Evolutionary conservation across 2,113 vertebrate genomes (phyloP).

Genomic region (Zootoca vivipara): DNA sequence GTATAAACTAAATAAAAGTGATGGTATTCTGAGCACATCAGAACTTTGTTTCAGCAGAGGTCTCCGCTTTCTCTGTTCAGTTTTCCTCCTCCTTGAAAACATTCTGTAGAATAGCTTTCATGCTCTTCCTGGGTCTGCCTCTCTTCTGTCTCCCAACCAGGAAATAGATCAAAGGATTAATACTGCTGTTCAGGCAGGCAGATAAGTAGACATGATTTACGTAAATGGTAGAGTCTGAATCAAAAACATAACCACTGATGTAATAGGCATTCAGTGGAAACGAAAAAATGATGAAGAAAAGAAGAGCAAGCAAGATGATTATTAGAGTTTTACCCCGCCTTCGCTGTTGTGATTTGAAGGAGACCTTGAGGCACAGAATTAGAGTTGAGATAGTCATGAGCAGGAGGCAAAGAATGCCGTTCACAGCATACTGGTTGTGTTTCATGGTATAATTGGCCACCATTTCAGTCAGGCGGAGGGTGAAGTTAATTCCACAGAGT

Average conservation of each 20-base stretch:
- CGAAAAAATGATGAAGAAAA: neutral
- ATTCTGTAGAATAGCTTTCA: neutral
- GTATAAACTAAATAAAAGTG: no score
- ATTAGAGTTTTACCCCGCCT: neutral
- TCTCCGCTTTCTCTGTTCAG: neutral
- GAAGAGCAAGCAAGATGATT: neutral
- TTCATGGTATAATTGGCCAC: accelerated
- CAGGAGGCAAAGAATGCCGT: neutral
- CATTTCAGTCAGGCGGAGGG: neutral
- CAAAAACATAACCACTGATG: no score
- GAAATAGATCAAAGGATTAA: neutral
- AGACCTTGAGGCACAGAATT: neutral
- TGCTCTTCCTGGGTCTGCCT: neutral
- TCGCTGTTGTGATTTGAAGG: neutral
- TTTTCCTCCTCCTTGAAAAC: neutral
- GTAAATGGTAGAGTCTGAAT: neutral
- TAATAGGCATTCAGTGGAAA: neutral
- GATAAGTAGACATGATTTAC: neutral
- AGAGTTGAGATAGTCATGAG: neutral
- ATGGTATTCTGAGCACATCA: neutral
- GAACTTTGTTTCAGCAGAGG: neutral
- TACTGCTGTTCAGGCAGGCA: neutral
- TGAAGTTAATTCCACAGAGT: no score
- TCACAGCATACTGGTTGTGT: neutral
- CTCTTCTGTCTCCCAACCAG: neutral